These are phyloP conservation scores for Scaptodrosophila lebanonensis DNA, from an alignment of 1,140 invertebrate species.

Conservation along the genomic window DNA sequence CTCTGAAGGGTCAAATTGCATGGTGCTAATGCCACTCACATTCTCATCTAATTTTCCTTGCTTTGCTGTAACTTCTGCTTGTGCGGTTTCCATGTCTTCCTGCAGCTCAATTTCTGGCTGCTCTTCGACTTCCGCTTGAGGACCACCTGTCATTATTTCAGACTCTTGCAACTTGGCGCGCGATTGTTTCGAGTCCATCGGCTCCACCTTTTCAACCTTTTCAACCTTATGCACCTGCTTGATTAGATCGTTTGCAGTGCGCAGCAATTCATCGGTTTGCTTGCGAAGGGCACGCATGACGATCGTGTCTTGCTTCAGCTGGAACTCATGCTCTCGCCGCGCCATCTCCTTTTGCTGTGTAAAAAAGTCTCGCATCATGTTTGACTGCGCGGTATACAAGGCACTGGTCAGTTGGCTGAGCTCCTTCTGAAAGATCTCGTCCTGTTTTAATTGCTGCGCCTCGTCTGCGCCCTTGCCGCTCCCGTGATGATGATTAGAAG, in stretches of 20 bases:
- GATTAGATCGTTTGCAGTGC: slow-evolving; percentile 38
- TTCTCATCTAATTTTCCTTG: slow-evolving; percentile 6
- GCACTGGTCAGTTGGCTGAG: slow-evolving; percentile 47
- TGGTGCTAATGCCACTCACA: slow-evolving; percentile 7
- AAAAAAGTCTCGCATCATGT: slow-evolving; percentile 63
- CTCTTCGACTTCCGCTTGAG: background rate
- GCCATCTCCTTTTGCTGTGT: slow-evolving; percentile 57
- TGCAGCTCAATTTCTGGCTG: slow-evolving; percentile 15
- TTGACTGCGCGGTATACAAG: slow-evolving; percentile 51
- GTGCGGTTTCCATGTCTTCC: slow-evolving; percentile 1
- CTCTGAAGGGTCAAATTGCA: background rate
- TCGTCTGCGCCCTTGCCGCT: slow-evolving; percentile 25
- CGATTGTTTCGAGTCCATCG: background rate
- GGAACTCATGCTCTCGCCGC: slow-evolving; percentile 63
- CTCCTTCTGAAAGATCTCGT: slow-evolving; percentile 46
- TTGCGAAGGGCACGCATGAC: slow-evolving; percentile 57
- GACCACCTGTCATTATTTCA: slow-evolving; percentile 1
- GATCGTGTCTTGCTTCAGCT: slow-evolving; percentile 55
- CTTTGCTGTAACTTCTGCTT: slow-evolving; percentile 1
- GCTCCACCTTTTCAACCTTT: background rate
- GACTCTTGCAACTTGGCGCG: background rate
- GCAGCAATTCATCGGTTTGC: slow-evolving; percentile 48
- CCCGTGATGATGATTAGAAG: too few species aligned
- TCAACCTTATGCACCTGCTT: background rate
- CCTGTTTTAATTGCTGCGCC: slow-evolving; percentile 24